Evolutionary conservation across 2,888 invertebrate species (phyloP).

Genomic region (Tanypteryx hageni): DNA sequence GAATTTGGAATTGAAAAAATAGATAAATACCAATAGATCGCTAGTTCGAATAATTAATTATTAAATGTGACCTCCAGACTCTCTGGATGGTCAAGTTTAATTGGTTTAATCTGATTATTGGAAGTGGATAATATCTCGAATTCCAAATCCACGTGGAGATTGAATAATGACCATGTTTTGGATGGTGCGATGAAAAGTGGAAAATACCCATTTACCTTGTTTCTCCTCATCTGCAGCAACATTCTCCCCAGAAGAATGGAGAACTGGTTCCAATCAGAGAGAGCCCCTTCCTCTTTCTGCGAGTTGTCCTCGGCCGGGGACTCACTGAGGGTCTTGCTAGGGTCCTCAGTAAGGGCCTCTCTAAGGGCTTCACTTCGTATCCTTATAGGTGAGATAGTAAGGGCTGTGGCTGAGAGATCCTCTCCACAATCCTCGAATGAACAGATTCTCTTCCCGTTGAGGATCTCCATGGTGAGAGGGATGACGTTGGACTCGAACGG

Average conservation of each 20-base stretch:
- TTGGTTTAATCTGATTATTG: background rate
- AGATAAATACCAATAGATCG: too few relatives aligned
- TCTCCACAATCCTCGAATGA: slow-evolving; percentile 15
- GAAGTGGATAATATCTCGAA: background rate
- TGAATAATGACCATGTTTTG: too few relatives aligned
- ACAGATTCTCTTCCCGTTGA: slow-evolving; percentile 79
- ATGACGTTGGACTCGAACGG: slow-evolving; percentile 77
- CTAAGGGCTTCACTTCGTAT: slow-evolving; percentile 74
- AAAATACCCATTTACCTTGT: slow-evolving; percentile 75
- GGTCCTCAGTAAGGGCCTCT: slow-evolving; percentile 72
- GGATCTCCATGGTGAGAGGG: slow-evolving; percentile 77
- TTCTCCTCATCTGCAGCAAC: slow-evolving; percentile 80
- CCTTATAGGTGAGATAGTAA: slow-evolving; percentile 1
- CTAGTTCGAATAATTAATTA: too few relatives aligned
- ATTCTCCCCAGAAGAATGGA: slow-evolving; percentile 79
- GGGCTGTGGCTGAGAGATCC: slow-evolving; percentile 28
- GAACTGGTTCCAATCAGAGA: slow-evolving; percentile 80
- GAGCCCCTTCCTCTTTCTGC: slow-evolving; percentile 68
- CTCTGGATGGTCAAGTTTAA: background rate
- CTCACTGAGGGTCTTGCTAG: slow-evolving; percentile 73
- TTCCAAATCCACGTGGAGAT: too few relatives aligned
- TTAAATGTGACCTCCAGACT: too few relatives aligned
- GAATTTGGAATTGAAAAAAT: too few relatives aligned
- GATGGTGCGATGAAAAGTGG: background rate
- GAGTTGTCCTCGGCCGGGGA: slow-evolving; percentile 33